Evolutionary conservation across 2,888 invertebrate genomes (phyloP).

Genomic region (Hymenopus coronatus): DNA sequence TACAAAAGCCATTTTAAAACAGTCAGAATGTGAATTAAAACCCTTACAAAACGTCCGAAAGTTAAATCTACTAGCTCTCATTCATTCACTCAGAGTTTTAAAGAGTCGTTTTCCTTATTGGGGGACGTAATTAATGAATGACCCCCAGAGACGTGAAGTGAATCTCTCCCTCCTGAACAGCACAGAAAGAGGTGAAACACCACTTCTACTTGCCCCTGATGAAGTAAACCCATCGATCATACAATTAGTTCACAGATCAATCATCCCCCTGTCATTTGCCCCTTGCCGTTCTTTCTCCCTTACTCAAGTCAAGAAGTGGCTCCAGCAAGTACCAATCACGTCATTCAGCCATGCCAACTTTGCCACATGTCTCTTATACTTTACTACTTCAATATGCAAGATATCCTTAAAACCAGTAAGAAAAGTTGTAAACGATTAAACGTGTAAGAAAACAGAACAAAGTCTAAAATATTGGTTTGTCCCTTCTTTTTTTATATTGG

Average conservation of each 20-base stretch:
- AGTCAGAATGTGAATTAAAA: background rate
- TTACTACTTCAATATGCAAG: too few species aligned
- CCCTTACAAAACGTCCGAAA: background rate
- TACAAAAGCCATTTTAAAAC: too few species aligned
- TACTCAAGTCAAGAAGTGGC: conserved; percentile 24
- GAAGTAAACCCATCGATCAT: conserved; percentile 63
- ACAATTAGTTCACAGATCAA: conserved; percentile 73
- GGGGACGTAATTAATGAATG: background rate
- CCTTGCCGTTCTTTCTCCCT: conserved; percentile 20
- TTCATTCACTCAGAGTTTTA: background rate
- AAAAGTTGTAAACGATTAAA: too few species aligned
- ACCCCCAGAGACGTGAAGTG: background rate
- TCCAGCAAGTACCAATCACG: conserved; percentile 12
- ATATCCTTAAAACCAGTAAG: too few species aligned
- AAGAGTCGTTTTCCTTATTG: background rate
- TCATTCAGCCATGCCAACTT: background rate
- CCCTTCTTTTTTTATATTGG: too few species aligned
- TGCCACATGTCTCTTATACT: too few species aligned
- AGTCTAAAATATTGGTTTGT: too few species aligned
- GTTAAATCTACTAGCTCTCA: background rate
- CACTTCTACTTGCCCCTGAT: conserved; percentile 33
- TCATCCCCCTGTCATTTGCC: conserved; percentile 50
- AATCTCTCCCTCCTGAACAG: conserved; percentile 19
- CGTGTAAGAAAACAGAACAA: too few species aligned
- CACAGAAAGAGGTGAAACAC: conserved; percentile 20